Evolutionary conservation across 1,140 invertebrate species (phyloP).

Genomic region (Onthophagus taurus): DNA sequence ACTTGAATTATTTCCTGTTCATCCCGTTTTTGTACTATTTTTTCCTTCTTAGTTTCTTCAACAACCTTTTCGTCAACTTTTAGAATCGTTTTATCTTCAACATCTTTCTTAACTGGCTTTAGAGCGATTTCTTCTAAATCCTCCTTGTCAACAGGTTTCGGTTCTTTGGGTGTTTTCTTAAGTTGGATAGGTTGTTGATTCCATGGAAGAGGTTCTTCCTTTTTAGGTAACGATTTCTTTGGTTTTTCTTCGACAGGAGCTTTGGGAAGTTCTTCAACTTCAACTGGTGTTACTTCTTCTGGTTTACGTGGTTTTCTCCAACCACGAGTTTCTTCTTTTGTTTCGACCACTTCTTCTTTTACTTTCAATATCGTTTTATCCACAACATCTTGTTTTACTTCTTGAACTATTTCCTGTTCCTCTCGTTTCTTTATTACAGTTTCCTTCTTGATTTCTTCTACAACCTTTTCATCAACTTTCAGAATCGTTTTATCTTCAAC

Average conservation of each 20-base stretch:
- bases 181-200: slow-evolving; percentile 28
- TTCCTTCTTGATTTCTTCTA: slow-evolving; percentile 4
- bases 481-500: slow-evolving; percentile 26
- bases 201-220: slow-evolving; percentile 36
- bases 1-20: slow-evolving; percentile 27
- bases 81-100: slow-evolving; percentile 6
- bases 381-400: not conserved
- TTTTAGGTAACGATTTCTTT: slow-evolving; percentile 6
- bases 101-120: slow-evolving; percentile 4
- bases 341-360: slow-evolving; percentile 1
- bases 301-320: slow-evolving; percentile 21
- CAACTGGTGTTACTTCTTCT: slow-evolving; percentile 9
- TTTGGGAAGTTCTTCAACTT: not conserved
- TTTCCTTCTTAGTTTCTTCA: slow-evolving; percentile 15
- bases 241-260: slow-evolving; percentile 12
- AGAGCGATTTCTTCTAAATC: slow-evolving; percentile 12
- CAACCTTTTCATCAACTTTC: slow-evolving; percentile 20
- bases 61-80: slow-evolving; percentile 16
- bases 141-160: slow-evolving; percentile 23
- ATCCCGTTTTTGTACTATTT: slow-evolving; percentile 27
- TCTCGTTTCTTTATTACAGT: not conserved
- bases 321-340: slow-evolving; percentile 12
- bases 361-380: slow-evolving; percentile 1
- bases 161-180: slow-evolving; percentile 26
- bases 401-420: slow-evolving; percentile 11